These are phyloP conservation scores for Diploptera punctata DNA, from an alignment of 2,888 invertebrate species.

Conservation along the genomic window DNA sequence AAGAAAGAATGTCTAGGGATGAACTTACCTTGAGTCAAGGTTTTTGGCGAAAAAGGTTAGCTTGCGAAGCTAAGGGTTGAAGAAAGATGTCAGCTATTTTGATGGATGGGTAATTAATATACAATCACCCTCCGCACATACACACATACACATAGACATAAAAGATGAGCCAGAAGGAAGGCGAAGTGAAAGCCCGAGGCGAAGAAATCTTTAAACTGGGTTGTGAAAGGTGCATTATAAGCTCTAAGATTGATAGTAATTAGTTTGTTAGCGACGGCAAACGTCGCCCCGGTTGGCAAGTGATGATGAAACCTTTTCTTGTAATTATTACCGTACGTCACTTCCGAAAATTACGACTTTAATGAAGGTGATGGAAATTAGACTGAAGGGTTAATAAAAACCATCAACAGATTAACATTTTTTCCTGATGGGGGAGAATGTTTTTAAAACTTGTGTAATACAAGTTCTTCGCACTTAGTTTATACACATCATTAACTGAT, in stretches of 20 bases:
- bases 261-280: conserved; percentile 11
- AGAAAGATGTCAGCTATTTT: conserved; percentile 29
- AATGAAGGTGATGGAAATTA: conserved; percentile 17
- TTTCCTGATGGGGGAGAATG: too few species aligned
- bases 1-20: conserved; percentile 7
- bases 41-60: conserved; percentile 1
- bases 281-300: background rate
- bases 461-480: too few species aligned
- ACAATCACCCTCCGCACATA: conserved; percentile 32
- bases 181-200: background rate
- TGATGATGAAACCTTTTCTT: conserved; percentile 10
- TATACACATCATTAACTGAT: too few species aligned
- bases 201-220: conserved; percentile 18
- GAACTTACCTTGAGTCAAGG: conserved; percentile 17
- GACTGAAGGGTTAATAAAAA: conserved; percentile 7
- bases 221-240: conserved; percentile 28
- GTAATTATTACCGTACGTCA: background rate
- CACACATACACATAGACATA: background rate
- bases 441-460: too few species aligned
- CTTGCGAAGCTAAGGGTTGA: background rate
- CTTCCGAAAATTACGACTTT: conserved; percentile 3
- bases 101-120: conserved; percentile 41
- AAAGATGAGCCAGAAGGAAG: conserved; percentile 5
- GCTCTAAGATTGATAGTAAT: conserved; percentile 28
- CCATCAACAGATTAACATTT: too few species aligned